Conservation (phyloP, 2,113 vertebrate species). For the Oncorhynchus masou region DNA sequence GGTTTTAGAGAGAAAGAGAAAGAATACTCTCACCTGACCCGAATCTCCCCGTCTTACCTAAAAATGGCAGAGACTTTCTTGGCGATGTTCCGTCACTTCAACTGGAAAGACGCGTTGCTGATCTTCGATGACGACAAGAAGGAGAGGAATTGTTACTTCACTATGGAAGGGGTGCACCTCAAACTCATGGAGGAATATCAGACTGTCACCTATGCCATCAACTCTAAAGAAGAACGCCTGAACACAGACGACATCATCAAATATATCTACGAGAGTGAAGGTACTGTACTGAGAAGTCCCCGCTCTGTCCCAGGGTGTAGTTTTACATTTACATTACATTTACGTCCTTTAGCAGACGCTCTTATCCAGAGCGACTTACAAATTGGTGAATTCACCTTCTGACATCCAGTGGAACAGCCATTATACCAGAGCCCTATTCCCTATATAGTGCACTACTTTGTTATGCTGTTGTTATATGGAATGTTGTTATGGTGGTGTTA, state of each 20-base stretch:
- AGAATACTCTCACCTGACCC: constrained; percentile 90
- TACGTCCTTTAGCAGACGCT: too few species aligned
- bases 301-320: not conserved
- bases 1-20: constrained; percentile 81
- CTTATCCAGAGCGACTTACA: too few species aligned
- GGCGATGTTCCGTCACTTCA: constrained; percentile 86
- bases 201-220: constrained; percentile 68
- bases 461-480: too few species aligned
- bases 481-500: too few species aligned
- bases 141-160: constrained; percentile 92
- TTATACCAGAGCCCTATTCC: too few species aligned
- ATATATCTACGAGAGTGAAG: constrained; percentile 75
- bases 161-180: constrained; percentile 85
- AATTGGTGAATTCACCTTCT: too few species aligned
- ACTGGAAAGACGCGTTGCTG: constrained; percentile 84
- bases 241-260: constrained; percentile 83
- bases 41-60: constrained; percentile 88
- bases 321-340: too few species aligned
- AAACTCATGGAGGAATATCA: constrained; percentile 73
- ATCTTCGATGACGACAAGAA: constrained; percentile 88
- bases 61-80: constrained; percentile 94
- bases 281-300: constrained; percentile 18
- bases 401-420: too few species aligned
- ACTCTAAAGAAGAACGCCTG: constrained; percentile 65
- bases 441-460: too few species aligned